Evolutionary conservation across 1,140 invertebrate species (phyloP).

Genomic region (Dendroctonus valens): DNA sequence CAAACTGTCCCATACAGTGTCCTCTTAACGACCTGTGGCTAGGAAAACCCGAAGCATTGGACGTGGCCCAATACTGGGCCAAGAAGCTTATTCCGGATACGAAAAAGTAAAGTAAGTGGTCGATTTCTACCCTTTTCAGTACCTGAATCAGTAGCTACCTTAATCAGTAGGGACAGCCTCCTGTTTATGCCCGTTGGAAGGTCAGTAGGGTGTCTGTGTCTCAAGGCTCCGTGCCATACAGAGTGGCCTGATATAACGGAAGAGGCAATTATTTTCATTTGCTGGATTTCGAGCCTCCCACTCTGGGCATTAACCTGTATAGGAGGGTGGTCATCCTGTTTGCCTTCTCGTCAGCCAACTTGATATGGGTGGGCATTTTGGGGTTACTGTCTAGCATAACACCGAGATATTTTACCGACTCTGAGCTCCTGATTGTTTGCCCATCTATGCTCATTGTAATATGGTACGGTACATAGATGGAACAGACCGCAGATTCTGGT

Average conservation of each 20-base stretch:
- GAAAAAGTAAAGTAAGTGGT: no score
- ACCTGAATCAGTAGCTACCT: conserved; percentile 35
- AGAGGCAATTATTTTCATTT: background rate
- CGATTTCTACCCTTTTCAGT: conserved; percentile 32
- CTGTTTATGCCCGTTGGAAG: no score
- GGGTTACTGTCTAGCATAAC: background rate
- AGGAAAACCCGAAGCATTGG: no score
- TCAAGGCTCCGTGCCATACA: conserved; percentile 4
- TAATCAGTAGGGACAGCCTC: no score
- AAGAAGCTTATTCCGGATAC: no score
- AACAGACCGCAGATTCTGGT: background rate
- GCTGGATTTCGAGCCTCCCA: background rate
- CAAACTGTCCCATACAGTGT: no score
- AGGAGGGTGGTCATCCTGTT: no score
- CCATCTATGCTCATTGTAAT: background rate
- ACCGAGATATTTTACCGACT: conserved; percentile 3
- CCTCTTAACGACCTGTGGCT: no score
- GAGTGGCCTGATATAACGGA: background rate
- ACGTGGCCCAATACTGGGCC: no score
- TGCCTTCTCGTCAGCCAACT: no score
- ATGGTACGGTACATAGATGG: background rate
- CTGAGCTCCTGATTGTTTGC: background rate
- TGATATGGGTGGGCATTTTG: background rate
- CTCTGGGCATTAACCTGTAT: background rate
- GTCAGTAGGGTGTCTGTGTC: no score